Base-by-base conservation (phyloP, 2,113 vertebrate genomes). In the Entomyzon cyanotis region DNA sequence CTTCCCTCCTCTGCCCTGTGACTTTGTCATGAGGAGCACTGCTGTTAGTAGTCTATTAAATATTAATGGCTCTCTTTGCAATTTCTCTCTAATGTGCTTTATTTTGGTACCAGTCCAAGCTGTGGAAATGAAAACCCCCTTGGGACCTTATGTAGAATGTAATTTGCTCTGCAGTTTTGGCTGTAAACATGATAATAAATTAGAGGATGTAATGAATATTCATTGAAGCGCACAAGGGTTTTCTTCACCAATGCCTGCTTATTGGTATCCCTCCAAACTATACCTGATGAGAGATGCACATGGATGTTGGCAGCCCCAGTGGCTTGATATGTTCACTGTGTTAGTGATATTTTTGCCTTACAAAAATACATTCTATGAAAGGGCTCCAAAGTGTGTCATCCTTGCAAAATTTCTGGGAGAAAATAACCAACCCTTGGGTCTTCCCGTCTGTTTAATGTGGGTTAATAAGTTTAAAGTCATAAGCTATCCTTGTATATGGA, bases 141-240 rank as follows among this genome's bases (percentile, higher is more conserved):
- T 25, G 23, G 77, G 95, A 77, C 37, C 81, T 93, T 80, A 84
- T 94, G 92, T 82, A 94, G 89, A 95, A 95, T 93, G 90, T 94
- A 97, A 97, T 97, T 97, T 96, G 67, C 93, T 96, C 70, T 84
- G 93, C 87, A 97, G 60, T 96, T 97, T 97, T 97, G 78, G 91
- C 96, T 95, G 93, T 97, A 98, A 98, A 98, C 91, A 98, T 94
- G 86, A 83, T 96, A 93, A 97, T 97, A 97, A 97, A 97, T 98
- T 97, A 96, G 70, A 94, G 42, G 71, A 37, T 89, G 63, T 96
- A 92, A 96, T 97, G 73, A 97, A 97, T 97, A 97, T 97, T 95
- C 92, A 96, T 94, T 90, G 83, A 85, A 77, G 71, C 9, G 3
- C 35, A n/a, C 56, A 90, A 70, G 80, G 65, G 70, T 93, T 60